Base-by-base conservation (phyloP, 2,113 vertebrate genomes). In the Gadus chalcogrammus region DNA sequence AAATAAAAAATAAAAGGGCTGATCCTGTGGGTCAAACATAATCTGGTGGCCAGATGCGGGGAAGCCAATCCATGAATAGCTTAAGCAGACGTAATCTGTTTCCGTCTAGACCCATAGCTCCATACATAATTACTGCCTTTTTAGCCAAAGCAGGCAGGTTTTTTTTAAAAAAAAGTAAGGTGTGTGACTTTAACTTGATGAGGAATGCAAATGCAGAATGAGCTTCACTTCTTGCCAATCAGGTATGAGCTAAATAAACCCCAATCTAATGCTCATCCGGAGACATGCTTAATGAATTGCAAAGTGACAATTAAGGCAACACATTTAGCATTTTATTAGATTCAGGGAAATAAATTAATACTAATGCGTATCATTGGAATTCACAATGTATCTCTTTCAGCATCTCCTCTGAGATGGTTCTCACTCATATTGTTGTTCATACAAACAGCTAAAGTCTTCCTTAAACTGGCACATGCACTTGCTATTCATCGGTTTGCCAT, bases 161-260 rank as follows among this genome's bases (percentile, higher is more conserved):
- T 28, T 20, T 74, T 16, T 22, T 13, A 9, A 48, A 76, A 65
- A 68, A 80, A 77, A 66, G 73, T 15, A 27, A 83, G 28, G 22
- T 71, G 70, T 8, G 58, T 0, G 0, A 6, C 18, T 78, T 53
- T 17, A 42, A 42, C 60, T 77, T 80, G 59, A 67, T 56, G 64
- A 73, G 20, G 69, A 65, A 77, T 74, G 11, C 48, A 65, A 83
- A 81, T 67, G 65, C 67, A 58, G 60, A 72, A 68, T 20, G 61
- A 70, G 78, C 68, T 70, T 76, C 69, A 69, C 35, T 69, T 59
- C 70, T 73, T 81, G 83, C 81, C 84, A 85, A 88, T 85, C 81
- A 81, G 70, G 68, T 24, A 1, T 28, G 1, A 12, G 64, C 58
- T 77, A 85, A 84, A 88, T 86, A 77, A 68, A 68, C 83, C 70